Percentiles rank a stretch among this genome's conserved stretches.
Evolutionary conservation across 2,113 vertebrate genomes (phyloP).

Genomic region (Tautogolabrus adspersus): DNA sequence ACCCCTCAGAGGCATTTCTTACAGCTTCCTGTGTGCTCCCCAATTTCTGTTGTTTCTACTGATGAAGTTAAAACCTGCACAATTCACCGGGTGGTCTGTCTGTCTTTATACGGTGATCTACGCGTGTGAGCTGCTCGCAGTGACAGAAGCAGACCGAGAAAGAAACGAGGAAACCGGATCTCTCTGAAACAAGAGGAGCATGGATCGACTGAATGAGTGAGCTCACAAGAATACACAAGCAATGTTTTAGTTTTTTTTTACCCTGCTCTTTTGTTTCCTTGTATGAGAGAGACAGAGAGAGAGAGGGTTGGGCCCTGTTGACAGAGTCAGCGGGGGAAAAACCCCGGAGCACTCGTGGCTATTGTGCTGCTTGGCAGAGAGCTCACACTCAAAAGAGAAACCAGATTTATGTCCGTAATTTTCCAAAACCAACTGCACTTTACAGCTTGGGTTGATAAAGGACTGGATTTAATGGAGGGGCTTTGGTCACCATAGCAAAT

Average conservation of each 20-base stretch:
- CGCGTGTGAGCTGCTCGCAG: background rate
- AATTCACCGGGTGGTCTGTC: background rate
- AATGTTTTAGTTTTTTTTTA: background rate
- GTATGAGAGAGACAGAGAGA: background rate
- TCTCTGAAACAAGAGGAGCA: background rate
- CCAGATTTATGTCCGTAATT: background rate
- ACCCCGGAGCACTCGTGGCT: background rate
- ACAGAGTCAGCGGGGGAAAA: background rate
- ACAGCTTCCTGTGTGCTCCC: constrained; percentile 39
- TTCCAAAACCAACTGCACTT: background rate
- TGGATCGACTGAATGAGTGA: background rate
- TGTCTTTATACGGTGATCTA: too few species aligned
- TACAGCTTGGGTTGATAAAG: background rate
- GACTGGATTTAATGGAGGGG: background rate
- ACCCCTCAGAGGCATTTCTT: constrained; percentile 34
- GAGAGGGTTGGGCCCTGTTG: constrained; percentile 30
- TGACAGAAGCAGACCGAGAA: background rate
- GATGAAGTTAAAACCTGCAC: rapidly evolving
- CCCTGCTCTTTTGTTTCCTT: constrained; percentile 18
- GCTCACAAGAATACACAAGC: constrained; percentile 2
- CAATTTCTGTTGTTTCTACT: background rate
- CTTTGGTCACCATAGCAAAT: background rate
- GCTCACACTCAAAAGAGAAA: background rate
- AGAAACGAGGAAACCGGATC: constrained; percentile 32
- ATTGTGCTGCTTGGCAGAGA: background rate